Evolutionary conservation across 2,113 vertebrate species (phyloP), one percentile per base, ranked within the genome.

Genomic region (Zeus faber): DNA sequence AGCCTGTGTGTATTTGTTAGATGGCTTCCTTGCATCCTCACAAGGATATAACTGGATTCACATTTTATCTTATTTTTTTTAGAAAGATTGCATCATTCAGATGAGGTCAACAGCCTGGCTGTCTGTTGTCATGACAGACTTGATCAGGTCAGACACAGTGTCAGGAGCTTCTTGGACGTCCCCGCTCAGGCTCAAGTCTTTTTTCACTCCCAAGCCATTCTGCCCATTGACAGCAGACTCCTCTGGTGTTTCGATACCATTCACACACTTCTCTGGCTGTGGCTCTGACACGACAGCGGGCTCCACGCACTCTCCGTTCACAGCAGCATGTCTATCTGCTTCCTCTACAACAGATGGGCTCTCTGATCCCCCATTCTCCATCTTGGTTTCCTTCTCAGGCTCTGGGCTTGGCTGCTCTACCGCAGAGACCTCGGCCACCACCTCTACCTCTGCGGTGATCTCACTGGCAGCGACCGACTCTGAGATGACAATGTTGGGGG

Each of bases 161-260:
- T 80, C 79, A 0, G 76, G 73, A 69, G 62, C 74, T 46, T 83
- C 77, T 22, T 67, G 75, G 54, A 74, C 66, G 18, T 83, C 79
- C 26, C 48, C 80, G 1, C 54, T 69, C 49, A 87, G 52, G 54
- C 40, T 79, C 54, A 86, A 59, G 45, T 89, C 87, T 77, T 87
- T 89, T 85, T 90, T 90, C 53, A 86, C 67, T 80, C 85, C 88
- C 83, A 68, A 85, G 73, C 87, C 85, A 72, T 26, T 77, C 23
- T 60, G 74, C 55, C 80, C 76, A 46, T 83, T 70, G 37, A 79
- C 45, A 18, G 75, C 69, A 1, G 53, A 46, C 72, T 84, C 76
- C 58, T 80, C 80, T 17, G 67, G 72, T 48, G 67, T 58, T 48
- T 73, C 71, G 5, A 56, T 51, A 3, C 85, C 83, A 13, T 90